Evolutionary conservation across 2,113 vertebrate genomes (phyloP), one percentile per base, ranked within the genome.

Genomic region (Antechinus stuartii): DNA sequence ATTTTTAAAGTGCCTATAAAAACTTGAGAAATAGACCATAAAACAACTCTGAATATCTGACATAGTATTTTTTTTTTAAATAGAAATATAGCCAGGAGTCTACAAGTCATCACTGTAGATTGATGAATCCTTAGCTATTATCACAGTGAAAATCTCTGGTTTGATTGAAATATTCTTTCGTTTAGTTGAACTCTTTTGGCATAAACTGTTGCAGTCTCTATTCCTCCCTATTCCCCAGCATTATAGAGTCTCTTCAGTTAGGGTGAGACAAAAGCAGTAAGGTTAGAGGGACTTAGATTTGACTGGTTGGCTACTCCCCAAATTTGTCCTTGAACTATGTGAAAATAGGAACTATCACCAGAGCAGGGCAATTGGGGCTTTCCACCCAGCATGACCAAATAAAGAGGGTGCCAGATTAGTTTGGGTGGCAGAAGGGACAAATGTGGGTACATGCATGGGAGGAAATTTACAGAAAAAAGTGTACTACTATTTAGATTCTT

Each of bases 41-140:
- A 97, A 98, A 96, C 93, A 49, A 54, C 90, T 89, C 96, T 95
- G 96, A 98, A 93, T 97, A 97, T 91, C 96, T 96, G 97, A 98
- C 96, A 98, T 49, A 90, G 97, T 98, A 97, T 97, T 95, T 96
- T 95, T 76, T 96, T 96, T 5, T 98, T 42, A 42, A 42, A 99
- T 52, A 98, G 98, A 98, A 98, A 98, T 98, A 98, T 90, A 97
- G 97, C 98, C 98, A 98, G 96, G 93, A 98, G 97, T 94, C 97
- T 96, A 91, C 68, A 95, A 89, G 90, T 96, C 90, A 91, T 90
- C 95, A 93, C 61, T 57, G 95, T 56, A 96, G 96, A 95, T 96
- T 96, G 96, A 96, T 94, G 54, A 96, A 91, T 95, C 95, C 97
- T 97, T 55, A 46, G 92, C 97, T 97, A 55, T 92, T 91, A 56